Base-by-base conservation (phyloP, 30 jellyfish, hydroid and myxozoan genomes). In the Turritopsis dohrnii region DNA sequence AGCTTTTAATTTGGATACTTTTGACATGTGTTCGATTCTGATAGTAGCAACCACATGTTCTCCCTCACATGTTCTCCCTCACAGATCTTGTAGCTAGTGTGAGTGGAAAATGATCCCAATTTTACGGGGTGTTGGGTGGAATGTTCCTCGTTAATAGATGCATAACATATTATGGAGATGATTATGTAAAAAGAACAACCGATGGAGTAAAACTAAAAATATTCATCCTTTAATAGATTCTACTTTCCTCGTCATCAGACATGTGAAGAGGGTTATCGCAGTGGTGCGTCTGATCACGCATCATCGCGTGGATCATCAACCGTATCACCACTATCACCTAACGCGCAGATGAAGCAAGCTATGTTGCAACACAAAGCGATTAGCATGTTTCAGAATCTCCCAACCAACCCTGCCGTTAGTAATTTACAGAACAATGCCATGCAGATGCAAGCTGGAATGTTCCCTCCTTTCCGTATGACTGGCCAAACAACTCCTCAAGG, bases 171-270 rank as follows among this genome's bases (percentile, higher is more conserved):
- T n/a, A n/a, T n/a, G n/a, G n/a, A n/a, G n/a, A n/a, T n/a, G n/a
- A n/a, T n/a, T n/a, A n/a, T n/a, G n/a, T n/a, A n/a, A n/a, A n/a
- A n/a, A n/a, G n/a, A n/a, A n/a, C n/a, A n/a, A n/a, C n/a, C n/a
- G n/a, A n/a, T n/a, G n/a, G 60, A 41, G 60, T 13, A 41, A 41
- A 13, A 41, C 60, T 41, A 13, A 3, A 41, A 3, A 3, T 41
- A 3, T 3, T 3, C 60, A 41, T 13, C 60, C 60, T 41, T 65
- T 73, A 60, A 27, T 65, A 89, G 96, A 72, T 83, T 75, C 79
- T 89, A 89, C 69, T 89, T 89, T 71, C 94, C 96, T 41, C 86
- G 88, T 71, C 94, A 89, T 75, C 96, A 89, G 76, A 90, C 96
- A 0, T 74, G 83, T 60, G 83, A 74, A n/a, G 83, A 74, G 16